phyloP scores from a whole-genome alignment of 64 coral and sea anemone species.

The Pocillopora damicornis region DNA sequence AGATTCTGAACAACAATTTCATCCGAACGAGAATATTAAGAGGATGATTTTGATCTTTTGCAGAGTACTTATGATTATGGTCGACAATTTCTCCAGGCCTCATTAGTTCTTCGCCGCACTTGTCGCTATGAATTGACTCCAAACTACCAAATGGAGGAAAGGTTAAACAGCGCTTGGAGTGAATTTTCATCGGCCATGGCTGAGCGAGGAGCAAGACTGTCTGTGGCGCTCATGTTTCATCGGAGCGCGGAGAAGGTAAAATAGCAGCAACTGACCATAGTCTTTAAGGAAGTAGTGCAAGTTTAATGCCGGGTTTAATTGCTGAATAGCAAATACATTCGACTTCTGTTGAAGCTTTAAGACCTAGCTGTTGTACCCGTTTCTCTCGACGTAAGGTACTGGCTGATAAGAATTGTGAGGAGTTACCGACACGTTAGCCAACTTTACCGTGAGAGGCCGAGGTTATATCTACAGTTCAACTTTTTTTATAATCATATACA shows the following conservation, averaged over 20 bases:
- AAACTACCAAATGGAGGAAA: conserved; percentile 86
- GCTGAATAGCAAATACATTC: too few species aligned
- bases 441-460: too few species aligned
- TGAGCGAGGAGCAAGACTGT: conserved; percentile 83
- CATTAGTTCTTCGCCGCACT: conserved; percentile 82
- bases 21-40: not conserved
- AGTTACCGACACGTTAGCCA: too few species aligned
- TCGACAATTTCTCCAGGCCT: conserved; percentile 84
- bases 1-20: not conserved
- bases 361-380: too few species aligned
- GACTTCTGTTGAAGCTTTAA: too few species aligned
- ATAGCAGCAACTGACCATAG: not conserved
- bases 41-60: not conserved
- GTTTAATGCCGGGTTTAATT: too few species aligned
- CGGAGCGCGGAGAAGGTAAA: conserved; percentile 88
- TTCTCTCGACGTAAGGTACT: too few species aligned
- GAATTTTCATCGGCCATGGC: conserved; percentile 79
- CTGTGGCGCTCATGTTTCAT: conserved; percentile 94
- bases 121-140: conserved; percentile 86
- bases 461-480: too few species aligned
- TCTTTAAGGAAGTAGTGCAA: not conserved
- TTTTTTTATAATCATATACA: too few species aligned
- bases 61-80: conserved; percentile 94
- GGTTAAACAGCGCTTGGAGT: conserved; percentile 67
- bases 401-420: too few species aligned